Percentiles rank a stretch among this genome's conserved stretches.
phyloP scores from a whole-genome alignment of 1,140 invertebrate genomes.

The Philotrypesis tridentata region DNA sequence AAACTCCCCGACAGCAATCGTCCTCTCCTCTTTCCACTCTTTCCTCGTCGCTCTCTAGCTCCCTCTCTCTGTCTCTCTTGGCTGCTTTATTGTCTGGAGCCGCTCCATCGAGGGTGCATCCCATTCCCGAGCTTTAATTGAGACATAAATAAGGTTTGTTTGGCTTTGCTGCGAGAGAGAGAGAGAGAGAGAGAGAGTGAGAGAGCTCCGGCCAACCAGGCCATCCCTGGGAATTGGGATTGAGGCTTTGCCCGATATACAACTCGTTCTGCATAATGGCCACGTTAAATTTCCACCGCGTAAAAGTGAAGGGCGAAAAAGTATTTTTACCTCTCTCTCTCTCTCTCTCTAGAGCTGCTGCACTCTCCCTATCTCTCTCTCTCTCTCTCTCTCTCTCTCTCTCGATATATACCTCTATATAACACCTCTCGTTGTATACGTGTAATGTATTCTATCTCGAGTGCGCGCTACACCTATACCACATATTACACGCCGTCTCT shows the following conservation, averaged over 20 bases:
- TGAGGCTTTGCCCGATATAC: conserved; percentile 72
- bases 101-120: conserved; percentile 73
- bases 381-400: background rate
- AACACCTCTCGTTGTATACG: background rate
- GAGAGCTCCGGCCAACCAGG: conserved; percentile 24
- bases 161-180: conserved; percentile 74
- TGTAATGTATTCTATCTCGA: background rate
- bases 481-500: background rate
- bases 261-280: conserved; percentile 73
- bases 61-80: conserved; percentile 55
- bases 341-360: conserved; percentile 47
- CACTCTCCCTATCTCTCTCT: no score
- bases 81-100: conserved; percentile 74
- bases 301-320: conserved; percentile 52
- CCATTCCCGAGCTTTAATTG: conserved; percentile 70
- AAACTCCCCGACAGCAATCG: conserved; percentile 32
- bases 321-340: conserved; percentile 58
- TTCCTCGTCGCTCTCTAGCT: conserved; percentile 50
- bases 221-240: conserved; percentile 72
- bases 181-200: no score
- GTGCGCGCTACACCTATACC: background rate
- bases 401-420: conserved; percentile 32
- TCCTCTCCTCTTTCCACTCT: conserved; percentile 55
- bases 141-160: conserved; percentile 76
- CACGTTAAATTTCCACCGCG: conserved; percentile 68